These are phyloP conservation scores for Pterobdella sp. DNA, from an alignment of 2,888 invertebrate species.

Conservation along the genomic window DNA sequence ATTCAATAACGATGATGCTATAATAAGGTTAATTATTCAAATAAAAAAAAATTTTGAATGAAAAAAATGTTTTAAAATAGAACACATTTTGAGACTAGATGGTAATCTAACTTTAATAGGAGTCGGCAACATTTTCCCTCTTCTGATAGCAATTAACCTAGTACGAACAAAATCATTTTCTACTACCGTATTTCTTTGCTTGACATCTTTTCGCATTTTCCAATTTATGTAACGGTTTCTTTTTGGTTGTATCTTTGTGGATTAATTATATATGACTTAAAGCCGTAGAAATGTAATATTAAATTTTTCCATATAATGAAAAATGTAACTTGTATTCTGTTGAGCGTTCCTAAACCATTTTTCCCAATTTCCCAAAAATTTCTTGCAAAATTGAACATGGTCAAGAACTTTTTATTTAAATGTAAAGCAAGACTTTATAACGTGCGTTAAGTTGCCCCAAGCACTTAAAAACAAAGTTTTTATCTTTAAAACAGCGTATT, in stretches of 20 bases:
- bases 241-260: constrained; percentile 28
- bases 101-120: constrained; percentile 18
- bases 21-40: background rate
- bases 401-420: too few relatives aligned
- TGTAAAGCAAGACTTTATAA: background rate
- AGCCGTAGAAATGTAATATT: background rate
- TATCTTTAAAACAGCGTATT: too few relatives aligned
- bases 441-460: too few relatives aligned
- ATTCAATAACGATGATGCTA: background rate
- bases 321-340: background rate
- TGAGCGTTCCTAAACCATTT: background rate
- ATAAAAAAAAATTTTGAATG: background rate
- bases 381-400: background rate
- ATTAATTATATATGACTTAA: background rate
- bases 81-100: background rate
- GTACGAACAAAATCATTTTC: constrained; percentile 60
- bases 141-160: constrained; percentile 16
- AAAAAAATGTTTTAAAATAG: constrained; percentile 22
- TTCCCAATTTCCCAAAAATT: background rate
- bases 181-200: constrained; percentile 66
- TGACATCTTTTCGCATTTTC: constrained; percentile 77
- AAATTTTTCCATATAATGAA: background rate
- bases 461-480: too few relatives aligned
- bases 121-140: constrained; percentile 8
- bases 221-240: constrained; percentile 54